Percentiles rank a stretch among this genome's conserved stretches.
These are phyloP conservation scores for Cherax quadricarinatus DNA, from an alignment of 1,140 invertebrate species.

Conservation along the genomic window DNA sequence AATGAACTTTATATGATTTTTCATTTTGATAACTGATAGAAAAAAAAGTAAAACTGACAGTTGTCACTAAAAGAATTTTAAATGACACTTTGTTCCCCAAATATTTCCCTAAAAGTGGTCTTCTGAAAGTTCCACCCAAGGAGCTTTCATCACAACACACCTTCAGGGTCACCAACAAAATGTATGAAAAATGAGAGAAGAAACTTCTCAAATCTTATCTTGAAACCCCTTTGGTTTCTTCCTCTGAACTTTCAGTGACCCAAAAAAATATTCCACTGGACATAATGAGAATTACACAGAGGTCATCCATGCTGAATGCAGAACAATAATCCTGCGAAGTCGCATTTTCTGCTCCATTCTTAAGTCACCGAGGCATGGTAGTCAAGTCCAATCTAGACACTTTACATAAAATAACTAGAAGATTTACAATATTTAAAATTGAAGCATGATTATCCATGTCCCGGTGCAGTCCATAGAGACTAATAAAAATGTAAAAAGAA, in stretches of 20 bases:
- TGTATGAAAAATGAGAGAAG: neutral
- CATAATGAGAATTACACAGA: neutral
- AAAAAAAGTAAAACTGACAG: neutral
- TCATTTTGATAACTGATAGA: neutral
- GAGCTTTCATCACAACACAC: conserved; percentile 15
- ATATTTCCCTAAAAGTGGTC: conserved; percentile 3
- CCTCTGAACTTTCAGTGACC: conserved; percentile 1
- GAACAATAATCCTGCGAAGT: neutral
- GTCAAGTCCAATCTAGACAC: conserved; percentile 20
- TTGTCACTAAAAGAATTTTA: neutral
- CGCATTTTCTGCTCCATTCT: neutral
- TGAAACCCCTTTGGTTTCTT: neutral
- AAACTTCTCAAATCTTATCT: conserved; percentile 6
- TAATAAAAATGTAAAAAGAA: conserved; percentile 1
- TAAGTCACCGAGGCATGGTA: conserved; percentile 18
- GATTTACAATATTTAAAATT: conserved; percentile 16
- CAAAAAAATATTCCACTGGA: neutral
- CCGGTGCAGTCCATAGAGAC: conserved; percentile 1
- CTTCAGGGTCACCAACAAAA: conserved; percentile 6
- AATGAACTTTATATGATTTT: neutral
- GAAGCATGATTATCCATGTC: conserved; percentile 7
- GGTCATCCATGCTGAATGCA: neutral
- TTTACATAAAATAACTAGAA: conserved; percentile 30
- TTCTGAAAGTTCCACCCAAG: neutral
- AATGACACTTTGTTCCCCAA: neutral